Base-by-base conservation (phyloP, 2,797 vertebrate genomes). In the Ispidina lecontei region DNA sequence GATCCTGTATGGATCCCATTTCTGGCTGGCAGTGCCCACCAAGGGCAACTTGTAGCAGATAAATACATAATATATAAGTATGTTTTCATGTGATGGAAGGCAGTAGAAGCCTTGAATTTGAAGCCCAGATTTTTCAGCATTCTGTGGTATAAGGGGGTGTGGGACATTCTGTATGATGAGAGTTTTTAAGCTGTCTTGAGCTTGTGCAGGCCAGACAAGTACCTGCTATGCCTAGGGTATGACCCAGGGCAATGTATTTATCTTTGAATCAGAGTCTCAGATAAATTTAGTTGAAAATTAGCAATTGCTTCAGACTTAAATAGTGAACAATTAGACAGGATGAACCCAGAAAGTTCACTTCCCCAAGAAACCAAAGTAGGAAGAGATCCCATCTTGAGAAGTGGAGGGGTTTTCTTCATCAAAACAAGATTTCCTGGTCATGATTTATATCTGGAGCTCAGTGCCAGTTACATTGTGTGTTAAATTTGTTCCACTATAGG, bases 241-340 rank as follows among this genome's bases (percentile, higher is more conserved):
- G 60, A 41, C 23, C 51, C 84, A 26, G 44, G 16, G 22, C 23
- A 49, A 46, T 19, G 8, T 55, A 20, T 84, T 87, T 87, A 26
- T 77, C 60, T 73, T 80, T 67, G 56, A 72, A 67, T 4, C 37
- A 37, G 14, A 52, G 10, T 55, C 54, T 95, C 55, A 64, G 19
- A n/a, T 83, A 88, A 64, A 79, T 73, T 68, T 85, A 49, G 16
- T 28, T 79, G 25, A 76, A 95, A 85, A 49, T 26, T 49, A 49
- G 14, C 20, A n/a, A 35, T 31, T 64, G 26, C 35, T 54, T 81
- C 26, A 63, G 46, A 13, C 17, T 67, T 19, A 44, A 91, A 52
- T n/a, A 23, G 21, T 75, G 39, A 74, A 62, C 26, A 52, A 22
- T 31, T 26, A 77, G 56, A 35, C 4, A 25, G 4, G 19, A 60